Base-by-base conservation (phyloP, 2,888 invertebrate genomes). In the Sialis lutaria region DNA sequence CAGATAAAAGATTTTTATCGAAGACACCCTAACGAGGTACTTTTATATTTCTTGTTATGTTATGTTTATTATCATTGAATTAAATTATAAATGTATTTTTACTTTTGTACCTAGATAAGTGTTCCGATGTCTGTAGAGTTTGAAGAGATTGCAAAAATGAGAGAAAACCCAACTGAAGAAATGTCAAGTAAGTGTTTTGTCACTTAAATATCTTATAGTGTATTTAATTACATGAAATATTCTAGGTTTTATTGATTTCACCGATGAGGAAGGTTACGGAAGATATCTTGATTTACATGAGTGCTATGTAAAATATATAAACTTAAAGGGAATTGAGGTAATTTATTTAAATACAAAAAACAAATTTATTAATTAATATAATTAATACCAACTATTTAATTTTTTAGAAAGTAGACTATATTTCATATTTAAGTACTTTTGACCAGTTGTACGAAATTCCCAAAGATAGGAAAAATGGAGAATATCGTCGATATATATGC, bases 221-320 rank as follows among this genome's bases (percentile, higher is more conserved):
- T 45, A 32, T 37, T 45, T 45, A 7, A 44, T 34, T 44, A 7
- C 46, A 41, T 40, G 12, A 45, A 50, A 50, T 37, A 48, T 65
- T 65, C 45, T 56, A 77, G 78, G 82, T 62, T 74, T 96, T 53
- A 90, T 93, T 4, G 95, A 96, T 56, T 99, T 99, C 61, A 89
- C 92, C 5, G 98, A 98, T 67, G 98, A 99, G 67, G 98, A 99
- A 68, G 97, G 97, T 1, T 98, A 96, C 67, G 98, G 98, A 9
- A 91, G 91, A 63, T 99, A 93, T 68, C 71, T 99, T 47, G 98
- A 99, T 68, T 72, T 99, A 41, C 95, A 98, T 65, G 89, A 92
- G 62, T 90, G 93, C 58, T 96, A 91, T 65, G 91, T 90, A 58
- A 89, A 88, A 59, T 99, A 87, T 62, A 81, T 97, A 33, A 99